phyloP scores from a whole-genome alignment of 2,888 invertebrate genomes.

The Cataglyphis albicans region DNA sequence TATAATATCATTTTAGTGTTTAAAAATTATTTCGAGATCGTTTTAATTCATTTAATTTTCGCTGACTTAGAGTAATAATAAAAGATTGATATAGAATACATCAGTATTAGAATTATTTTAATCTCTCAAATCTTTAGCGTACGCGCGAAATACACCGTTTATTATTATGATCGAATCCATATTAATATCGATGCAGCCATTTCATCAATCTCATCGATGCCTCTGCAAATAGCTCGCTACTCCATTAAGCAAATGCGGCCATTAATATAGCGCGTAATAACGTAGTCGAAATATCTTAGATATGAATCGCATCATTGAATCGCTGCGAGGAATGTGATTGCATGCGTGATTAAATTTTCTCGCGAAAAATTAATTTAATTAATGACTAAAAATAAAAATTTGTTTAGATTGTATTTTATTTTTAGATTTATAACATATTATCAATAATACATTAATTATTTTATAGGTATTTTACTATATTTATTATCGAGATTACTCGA shows the following conservation, averaged over 20 bases:
- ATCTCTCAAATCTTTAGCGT: not conserved
- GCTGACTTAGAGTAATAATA: not conserved
- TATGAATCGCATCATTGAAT: slow-evolving; percentile 19
- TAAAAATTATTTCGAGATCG: not conserved
- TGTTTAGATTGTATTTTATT: not conserved
- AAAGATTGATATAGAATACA: not conserved
- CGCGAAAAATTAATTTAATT: not conserved
- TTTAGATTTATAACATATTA: slow-evolving; percentile 1
- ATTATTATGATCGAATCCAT: not conserved
- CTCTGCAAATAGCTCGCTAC: slow-evolving; percentile 29
- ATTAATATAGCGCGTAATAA: slow-evolving; percentile 12
- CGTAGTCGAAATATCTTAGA: slow-evolving; percentile 25
- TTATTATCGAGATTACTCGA: not conserved
- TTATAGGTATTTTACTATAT: not conserved
- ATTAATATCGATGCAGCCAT: slow-evolving; percentile 18
- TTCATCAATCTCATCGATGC: slow-evolving; percentile 31
- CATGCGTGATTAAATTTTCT: slow-evolving; percentile 4
- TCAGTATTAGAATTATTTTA: not conserved
- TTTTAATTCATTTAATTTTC: slow-evolving; percentile 4
- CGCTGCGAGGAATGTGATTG: not conserved
- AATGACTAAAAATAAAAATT: not conserved
- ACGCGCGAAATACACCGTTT: not conserved
- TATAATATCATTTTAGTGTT: not conserved
- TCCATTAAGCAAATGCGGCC: slow-evolving; percentile 30
- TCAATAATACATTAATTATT: not conserved